Evolutionary conservation across 2,797 vertebrate genomes (phyloP).

Genomic region (Acipenser transmontanus): DNA sequence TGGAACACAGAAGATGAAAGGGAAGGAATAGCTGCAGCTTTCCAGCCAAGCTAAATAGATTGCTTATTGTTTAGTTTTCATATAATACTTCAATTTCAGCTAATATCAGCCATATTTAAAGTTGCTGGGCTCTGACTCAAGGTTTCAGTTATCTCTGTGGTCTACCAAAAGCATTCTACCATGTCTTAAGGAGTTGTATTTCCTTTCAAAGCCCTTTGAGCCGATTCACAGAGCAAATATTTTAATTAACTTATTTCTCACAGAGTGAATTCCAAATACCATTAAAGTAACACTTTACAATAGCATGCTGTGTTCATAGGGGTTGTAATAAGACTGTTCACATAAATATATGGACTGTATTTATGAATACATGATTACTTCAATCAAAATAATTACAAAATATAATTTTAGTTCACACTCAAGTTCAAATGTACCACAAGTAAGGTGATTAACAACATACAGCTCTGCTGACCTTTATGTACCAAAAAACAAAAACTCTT

Average conservation of each 20-base stretch:
- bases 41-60: constrained; percentile 65
- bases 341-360: too few relatives aligned
- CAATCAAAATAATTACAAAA: too few relatives aligned
- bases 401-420: too few relatives aligned
- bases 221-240: neutral
- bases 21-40: constrained; percentile 56
- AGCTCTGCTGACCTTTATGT: too few relatives aligned
- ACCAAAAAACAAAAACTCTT: too few relatives aligned
- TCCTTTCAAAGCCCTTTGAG: neutral
- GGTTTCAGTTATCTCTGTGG: constrained; percentile 14
- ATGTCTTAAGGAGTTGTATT: neutral
- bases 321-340: too few relatives aligned
- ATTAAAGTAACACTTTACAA: too few relatives aligned
- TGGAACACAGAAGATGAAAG: constrained; percentile 71
- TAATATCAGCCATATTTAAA: constrained; percentile 35
- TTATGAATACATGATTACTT: too few relatives aligned
- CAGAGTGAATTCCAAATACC: too few relatives aligned
- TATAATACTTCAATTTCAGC: constrained; percentile 57
- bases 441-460: too few relatives aligned
- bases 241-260: neutral
- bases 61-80: constrained; percentile 71
- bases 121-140: constrained; percentile 40
- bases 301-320: too few relatives aligned
- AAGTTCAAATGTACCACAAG: too few relatives aligned
- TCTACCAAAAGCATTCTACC: neutral